phyloP scores from a whole-genome alignment of 2,797 vertebrate species.

The Simalia tracyae region DNA sequence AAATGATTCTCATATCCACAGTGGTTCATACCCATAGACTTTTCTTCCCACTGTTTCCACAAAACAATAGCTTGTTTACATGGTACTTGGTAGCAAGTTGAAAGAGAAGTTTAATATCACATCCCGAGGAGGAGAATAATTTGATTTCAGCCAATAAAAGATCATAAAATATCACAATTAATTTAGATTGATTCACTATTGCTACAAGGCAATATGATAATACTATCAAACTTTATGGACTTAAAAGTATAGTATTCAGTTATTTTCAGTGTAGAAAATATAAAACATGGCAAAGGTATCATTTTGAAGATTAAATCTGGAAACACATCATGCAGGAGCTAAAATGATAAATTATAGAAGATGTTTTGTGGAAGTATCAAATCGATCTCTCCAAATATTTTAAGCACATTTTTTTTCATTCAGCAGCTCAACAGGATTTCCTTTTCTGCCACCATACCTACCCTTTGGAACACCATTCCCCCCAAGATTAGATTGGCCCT shows the following conservation, averaged over 20 bases:
- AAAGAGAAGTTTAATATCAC: not conserved
- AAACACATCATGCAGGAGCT: constrained; percentile 23
- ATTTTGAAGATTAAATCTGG: constrained; percentile 36
- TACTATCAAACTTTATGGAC: not conserved
- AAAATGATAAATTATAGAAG: constrained; percentile 50
- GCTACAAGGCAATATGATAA: not conserved
- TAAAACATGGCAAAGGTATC: not conserved
- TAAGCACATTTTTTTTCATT: constrained; percentile 46
- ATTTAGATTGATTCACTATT: not conserved
- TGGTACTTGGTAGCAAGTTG: not conserved
- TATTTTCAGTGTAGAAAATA: not conserved
- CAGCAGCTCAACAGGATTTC: constrained; percentile 36
- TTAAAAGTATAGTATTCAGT: not conserved
- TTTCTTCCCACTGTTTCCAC: not conserved
- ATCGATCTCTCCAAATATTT: constrained; percentile 61
- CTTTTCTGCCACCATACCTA: not conserved
- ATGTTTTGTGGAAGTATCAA: constrained; percentile 50
- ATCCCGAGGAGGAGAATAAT: not conserved
- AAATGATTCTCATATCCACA: not conserved
- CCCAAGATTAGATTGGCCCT: not conserved
- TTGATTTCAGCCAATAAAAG: not conserved
- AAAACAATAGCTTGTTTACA: not conserved
- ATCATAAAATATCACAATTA: not conserved
- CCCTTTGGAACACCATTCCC: not conserved
- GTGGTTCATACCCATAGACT: not conserved